Conservation (phyloP, 2,797 vertebrate species). For the Danionella dracula region DNA sequence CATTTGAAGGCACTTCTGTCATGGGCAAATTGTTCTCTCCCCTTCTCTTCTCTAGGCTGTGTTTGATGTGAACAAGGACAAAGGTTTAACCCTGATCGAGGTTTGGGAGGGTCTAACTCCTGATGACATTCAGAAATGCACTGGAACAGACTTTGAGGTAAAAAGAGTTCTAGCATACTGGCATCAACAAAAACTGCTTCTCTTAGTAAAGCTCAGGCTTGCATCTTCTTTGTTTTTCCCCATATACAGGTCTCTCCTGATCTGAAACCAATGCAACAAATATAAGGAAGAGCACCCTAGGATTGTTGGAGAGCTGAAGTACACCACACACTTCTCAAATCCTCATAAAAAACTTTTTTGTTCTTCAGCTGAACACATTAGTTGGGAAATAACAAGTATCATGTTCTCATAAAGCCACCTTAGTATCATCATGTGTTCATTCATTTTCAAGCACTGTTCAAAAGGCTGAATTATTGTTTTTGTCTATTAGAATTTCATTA, state of each 20-base stretch:
- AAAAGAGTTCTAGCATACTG: too few species aligned
- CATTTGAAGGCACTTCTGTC: slow-evolving; percentile 18
- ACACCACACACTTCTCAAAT: slow-evolving; percentile 6
- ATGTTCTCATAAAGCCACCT: background rate
- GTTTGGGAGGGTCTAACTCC: slow-evolving; percentile 87
- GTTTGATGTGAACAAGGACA: slow-evolving; percentile 89
- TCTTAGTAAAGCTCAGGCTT: too few species aligned
- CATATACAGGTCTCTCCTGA: slow-evolving; percentile 79
- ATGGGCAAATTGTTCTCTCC: slow-evolving; percentile 17
- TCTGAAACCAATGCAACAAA: slow-evolving; percentile 84
- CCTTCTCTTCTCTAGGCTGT: slow-evolving; percentile 74
- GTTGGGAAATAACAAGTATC: background rate
- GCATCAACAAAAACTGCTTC: too few species aligned
- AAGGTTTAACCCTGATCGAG: slow-evolving; percentile 88
- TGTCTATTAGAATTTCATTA: background rate
- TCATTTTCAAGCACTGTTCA: background rate
- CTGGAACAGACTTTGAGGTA: slow-evolving; percentile 84
- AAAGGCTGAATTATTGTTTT: background rate
- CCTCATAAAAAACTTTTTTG: background rate
- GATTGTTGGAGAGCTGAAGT: background rate
- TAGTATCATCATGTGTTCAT: background rate
- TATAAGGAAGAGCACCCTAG: slow-evolving; percentile 46
- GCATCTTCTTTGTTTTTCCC: too few species aligned
- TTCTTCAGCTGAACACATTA: background rate
- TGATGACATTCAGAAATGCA: slow-evolving; percentile 89